A percentile compares a stretch with the other conserved stretches of the same genome.
Evolutionary conservation across 2,113 vertebrate genomes (phyloP).

Genomic region (Syngnathus floridae): DNA sequence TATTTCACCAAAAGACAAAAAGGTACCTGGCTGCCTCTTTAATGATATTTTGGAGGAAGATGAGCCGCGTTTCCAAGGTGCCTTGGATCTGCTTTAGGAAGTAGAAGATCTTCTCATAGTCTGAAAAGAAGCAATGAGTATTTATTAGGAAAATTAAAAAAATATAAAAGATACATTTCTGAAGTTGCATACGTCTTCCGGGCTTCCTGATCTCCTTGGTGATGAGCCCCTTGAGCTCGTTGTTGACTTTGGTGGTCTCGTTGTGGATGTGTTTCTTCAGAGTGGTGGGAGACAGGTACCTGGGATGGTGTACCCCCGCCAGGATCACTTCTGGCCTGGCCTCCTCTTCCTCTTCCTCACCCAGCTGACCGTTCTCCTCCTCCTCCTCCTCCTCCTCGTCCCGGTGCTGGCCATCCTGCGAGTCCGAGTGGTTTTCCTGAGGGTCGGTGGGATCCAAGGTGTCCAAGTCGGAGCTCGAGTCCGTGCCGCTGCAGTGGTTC

Average conservation of each 20-base stretch:
- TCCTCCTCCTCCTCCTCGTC: conserved; percentile 68
- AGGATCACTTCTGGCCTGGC: conserved; percentile 57
- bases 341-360: conserved; percentile 43
- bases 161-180: not conserved
- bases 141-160: not conserved
- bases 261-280: conserved; percentile 76
- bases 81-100: conserved; percentile 94
- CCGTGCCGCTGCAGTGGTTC: conserved; percentile 67
- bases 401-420: conserved; percentile 2
- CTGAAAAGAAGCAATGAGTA: conserved; percentile 60
- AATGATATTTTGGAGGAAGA: conserved; percentile 93
- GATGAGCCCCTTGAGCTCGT: conserved; percentile 83
- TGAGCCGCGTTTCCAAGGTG: conserved; percentile 83
- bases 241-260: conserved; percentile 83
- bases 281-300: conserved; percentile 71
- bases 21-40: conserved; percentile 90
- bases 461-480: conserved; percentile 47
- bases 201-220: conserved; percentile 93
- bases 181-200: conserved; percentile 81
- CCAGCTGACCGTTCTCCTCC: conserved; percentile 62
- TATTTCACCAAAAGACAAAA: not conserved
- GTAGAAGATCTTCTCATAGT: conserved; percentile 91
- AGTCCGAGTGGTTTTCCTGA: conserved; percentile 54
- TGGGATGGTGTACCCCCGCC: conserved; percentile 47
- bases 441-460: conserved; percentile 12